These are phyloP conservation scores for Xestia sexstrigata DNA, from an alignment of 2,888 invertebrate genomes.

Conservation along the genomic window DNA sequence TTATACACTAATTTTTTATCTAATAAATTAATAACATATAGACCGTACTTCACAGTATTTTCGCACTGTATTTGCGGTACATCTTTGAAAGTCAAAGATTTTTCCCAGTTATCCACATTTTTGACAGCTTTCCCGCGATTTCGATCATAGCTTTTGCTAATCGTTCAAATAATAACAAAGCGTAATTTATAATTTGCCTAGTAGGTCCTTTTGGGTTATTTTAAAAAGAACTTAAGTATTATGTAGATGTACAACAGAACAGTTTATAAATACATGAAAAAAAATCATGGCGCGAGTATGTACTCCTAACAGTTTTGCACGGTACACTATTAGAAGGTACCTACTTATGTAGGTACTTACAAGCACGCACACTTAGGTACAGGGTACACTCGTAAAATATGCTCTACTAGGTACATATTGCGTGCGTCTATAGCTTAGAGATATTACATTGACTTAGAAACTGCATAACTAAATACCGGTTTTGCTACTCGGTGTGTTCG, in stretches of 20 bases:
- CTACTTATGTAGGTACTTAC: neutral
- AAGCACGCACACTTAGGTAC: neutral
- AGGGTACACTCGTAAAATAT: neutral
- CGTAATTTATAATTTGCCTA: neutral
- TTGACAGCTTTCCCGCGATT: neutral
- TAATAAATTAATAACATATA: no score
- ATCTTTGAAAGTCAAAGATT: no score
- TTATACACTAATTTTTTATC: neutral
- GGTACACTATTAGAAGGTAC: neutral
- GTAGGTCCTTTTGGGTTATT: neutral
- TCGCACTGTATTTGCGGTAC: no score
- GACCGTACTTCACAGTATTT: no score
- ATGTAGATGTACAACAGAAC: neutral
- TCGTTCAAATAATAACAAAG: neutral
- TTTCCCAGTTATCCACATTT: no score
- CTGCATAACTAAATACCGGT: conserved; percentile 34
- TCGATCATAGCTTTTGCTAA: neutral
- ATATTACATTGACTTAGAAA: conserved; percentile 30
- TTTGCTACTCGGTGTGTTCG: conserved; percentile 13
- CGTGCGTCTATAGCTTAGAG: conserved; percentile 13
- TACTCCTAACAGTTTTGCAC: neutral
- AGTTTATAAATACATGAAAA: no score
- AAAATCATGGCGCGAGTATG: no score
- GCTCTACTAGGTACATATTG: conserved; percentile 5
- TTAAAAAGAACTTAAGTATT: neutral